These are phyloP conservation scores for Gallinago nigripennis DNA, from an alignment of 2,797 vertebrate species.

Conservation along the genomic window DNA sequence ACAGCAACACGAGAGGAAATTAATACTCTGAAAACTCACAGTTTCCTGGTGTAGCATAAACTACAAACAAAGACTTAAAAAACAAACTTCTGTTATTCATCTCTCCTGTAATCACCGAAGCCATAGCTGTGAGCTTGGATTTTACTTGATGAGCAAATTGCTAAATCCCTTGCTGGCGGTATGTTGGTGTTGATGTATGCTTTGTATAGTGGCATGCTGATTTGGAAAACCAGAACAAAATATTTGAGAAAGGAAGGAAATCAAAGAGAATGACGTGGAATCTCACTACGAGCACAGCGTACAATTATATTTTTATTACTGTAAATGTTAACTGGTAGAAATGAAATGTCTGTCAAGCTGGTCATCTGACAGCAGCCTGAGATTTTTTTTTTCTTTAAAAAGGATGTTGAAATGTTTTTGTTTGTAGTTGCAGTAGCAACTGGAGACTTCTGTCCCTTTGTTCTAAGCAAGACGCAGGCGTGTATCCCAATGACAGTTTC, in stretches of 20 bases:
- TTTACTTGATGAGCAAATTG: neutral
- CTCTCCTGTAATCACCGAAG: neutral
- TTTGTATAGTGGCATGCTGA: neutral
- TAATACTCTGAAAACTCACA: neutral
- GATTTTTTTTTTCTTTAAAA: too few relatives aligned
- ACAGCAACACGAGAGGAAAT: neutral
- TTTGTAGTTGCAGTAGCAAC: neutral
- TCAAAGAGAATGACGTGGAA: neutral
- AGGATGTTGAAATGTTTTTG: neutral
- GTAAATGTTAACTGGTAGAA: neutral
- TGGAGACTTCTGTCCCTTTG: neutral
- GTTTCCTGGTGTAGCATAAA: neutral
- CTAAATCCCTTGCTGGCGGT: accelerated
- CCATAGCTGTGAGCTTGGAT: neutral
- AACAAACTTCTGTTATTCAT: neutral
- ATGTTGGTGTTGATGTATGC: neutral
- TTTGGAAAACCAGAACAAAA: neutral
- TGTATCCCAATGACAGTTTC: neutral
- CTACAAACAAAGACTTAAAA: neutral
- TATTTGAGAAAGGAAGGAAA: neutral
- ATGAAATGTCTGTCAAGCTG: neutral
- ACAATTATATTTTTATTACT: neutral
- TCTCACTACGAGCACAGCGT: neutral
- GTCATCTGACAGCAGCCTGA: neutral
- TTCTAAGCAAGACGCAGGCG: neutral